Evolutionary conservation across 2,113 vertebrate genomes (phyloP).

Genomic region (Hydropotes inermis): DNA sequence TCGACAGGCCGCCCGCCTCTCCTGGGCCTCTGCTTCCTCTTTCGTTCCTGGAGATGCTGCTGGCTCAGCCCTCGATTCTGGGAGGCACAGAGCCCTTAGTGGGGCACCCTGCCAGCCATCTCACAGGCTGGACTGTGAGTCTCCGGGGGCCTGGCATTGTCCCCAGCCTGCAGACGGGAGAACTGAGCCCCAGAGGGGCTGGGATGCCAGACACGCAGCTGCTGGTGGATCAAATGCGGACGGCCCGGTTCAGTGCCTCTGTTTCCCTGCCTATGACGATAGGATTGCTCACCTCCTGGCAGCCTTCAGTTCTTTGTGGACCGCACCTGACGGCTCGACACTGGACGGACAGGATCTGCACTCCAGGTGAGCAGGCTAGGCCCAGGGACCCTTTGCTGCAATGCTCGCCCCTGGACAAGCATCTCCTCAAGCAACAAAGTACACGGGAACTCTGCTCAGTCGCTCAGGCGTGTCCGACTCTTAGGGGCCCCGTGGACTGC

Average conservation of each 20-base stretch:
- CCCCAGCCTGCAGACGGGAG: background rate
- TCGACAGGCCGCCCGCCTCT: accelerated
- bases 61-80: background rate
- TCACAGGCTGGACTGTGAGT: background rate
- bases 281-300: too few species aligned
- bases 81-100: accelerated
- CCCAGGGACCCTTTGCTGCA: background rate
- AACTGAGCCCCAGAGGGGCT: background rate
- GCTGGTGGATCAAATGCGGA: accelerated
- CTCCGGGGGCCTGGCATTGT: background rate
- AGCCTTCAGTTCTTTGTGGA: background rate
- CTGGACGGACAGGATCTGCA: background rate
- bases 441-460: background rate
- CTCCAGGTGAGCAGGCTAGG: background rate
- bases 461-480: accelerated
- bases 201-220: too few species aligned
- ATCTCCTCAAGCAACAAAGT: background rate
- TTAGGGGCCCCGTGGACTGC: background rate
- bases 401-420: background rate
- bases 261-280: accelerated
- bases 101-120: background rate
- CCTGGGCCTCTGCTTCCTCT: background rate
- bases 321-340: accelerated
- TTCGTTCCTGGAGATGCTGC: background rate
- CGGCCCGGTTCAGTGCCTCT: background rate